Percentiles rank a stretch among this genome's conserved stretches.
Conservation (phyloP, 1,140 invertebrate genomes). For the Drosophila lacteicornis region DNA sequence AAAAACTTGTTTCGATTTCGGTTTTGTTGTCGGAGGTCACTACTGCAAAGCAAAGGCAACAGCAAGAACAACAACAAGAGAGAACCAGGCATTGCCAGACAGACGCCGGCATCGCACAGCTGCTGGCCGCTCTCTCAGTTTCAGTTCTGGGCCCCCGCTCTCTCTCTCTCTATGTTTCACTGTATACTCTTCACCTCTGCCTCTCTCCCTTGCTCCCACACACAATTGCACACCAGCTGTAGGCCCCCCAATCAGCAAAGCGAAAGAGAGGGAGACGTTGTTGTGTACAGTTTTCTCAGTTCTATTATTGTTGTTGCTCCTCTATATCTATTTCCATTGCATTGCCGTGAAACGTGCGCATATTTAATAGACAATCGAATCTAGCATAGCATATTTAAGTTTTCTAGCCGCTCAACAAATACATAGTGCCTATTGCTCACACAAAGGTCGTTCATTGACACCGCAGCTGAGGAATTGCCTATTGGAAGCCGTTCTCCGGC, state of each 20-base stretch:
- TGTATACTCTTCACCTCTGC: conserved; percentile 13
- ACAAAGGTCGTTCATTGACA: conserved; percentile 80
- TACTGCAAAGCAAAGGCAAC: conserved; percentile 50
- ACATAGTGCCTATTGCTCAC: conserved; percentile 20
- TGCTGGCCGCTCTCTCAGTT: conserved; percentile 35
- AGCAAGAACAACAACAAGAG: conserved; percentile 22
- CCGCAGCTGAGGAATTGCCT: conserved; percentile 21
- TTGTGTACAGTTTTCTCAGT: conserved; percentile 74
- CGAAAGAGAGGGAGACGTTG: conserved; percentile 12
- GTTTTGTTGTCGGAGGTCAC: conserved; percentile 78
- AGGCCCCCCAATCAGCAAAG: conserved; percentile 18
- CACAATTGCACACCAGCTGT: conserved; percentile 62
- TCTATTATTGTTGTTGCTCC: conserved; percentile 47
- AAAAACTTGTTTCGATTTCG: conserved; percentile 73
- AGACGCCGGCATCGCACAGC: conserved; percentile 66
- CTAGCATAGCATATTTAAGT: conserved; percentile 43
- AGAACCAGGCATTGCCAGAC: conserved; percentile 37
- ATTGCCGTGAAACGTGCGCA: conserved; percentile 61
- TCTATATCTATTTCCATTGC: conserved; percentile 44
- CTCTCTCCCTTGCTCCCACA: conserved; percentile 14
- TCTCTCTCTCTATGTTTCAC: conserved; percentile 5
- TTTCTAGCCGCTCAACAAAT: conserved; percentile 35
- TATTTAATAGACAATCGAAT: conserved; percentile 48
- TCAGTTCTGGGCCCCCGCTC: conserved; percentile 9
- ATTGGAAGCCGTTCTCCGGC: conserved; percentile 29